Base-by-base conservation (phyloP, 2,113 vertebrate genomes). In the Tachysurus vachellii region DNA sequence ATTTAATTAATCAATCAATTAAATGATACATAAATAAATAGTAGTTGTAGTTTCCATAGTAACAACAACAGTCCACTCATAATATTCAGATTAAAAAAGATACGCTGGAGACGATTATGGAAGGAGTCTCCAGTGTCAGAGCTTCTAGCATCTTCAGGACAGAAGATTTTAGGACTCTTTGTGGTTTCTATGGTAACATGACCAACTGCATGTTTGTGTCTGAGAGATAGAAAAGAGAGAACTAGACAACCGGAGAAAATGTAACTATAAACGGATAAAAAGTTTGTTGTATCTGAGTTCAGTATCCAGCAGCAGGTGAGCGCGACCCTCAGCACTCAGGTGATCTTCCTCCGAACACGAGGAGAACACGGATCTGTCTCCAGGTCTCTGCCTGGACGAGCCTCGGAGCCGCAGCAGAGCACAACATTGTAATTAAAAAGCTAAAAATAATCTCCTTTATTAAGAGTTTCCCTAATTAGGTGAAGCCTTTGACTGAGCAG, bases 391-490 rank as follows among this genome's bases (percentile, higher is more conserved):
- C 57, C 57, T 82, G 4, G 36, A 47, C 7, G 80, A 47, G 75
- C 50, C 50, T 0, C 59, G 28, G 42, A 36, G 57, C 31, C 12
- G 14, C 28, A 56, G 61, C 47, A 26, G 64, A 66, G 4, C 50
- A 36, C 36, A 56, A 8, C 21, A 2, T 31, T 50, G 64, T 84
- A 31, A 57, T 84, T 84, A 84, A 84, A 70, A 56, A 23, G 17
- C 62, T 70, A 56, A 84, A 84, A 84, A 84, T 84, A 84, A 84
- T 36, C 82, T 8, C 44, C 23, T 71, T 84, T 66, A 71, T 62
- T 82, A 36, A 82, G 80, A 79, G 50, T 79, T 79, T 79, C 50
- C 13, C 36, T 14, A n/a, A 64, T 44, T 23, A 82, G 42, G 59
- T 50, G 57, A 64, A 64, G 59, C 8, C 36, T 82, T 47, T 61